phyloP scores from a whole-genome alignment of 2,888 invertebrate species.

The Drosophila demipolita region DNA sequence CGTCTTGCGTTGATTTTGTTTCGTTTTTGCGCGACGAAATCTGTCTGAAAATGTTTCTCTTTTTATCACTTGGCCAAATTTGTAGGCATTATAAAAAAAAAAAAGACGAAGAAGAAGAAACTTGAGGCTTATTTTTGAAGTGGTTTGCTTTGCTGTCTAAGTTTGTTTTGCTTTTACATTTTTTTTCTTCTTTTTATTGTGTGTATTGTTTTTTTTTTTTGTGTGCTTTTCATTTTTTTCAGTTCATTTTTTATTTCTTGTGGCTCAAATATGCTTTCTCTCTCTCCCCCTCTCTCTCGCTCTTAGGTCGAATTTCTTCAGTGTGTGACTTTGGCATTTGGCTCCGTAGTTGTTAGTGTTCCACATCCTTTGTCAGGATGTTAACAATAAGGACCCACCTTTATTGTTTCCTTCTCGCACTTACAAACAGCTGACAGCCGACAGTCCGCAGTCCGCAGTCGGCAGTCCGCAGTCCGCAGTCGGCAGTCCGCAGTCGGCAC shows the following conservation, averaged over 20 bases:
- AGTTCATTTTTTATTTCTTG: constrained; percentile 46
- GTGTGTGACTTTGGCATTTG: constrained; percentile 52
- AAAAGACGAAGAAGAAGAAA: not conserved
- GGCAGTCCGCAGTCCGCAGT: constrained; percentile 72
- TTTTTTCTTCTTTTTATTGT: not conserved
- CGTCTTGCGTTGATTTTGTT: constrained; percentile 58
- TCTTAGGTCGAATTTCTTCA: constrained; percentile 14
- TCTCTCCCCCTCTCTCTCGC: not conserved
- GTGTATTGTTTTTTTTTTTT: constrained; percentile 1
- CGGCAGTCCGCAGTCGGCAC: constrained; percentile 72
- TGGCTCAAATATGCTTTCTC: not conserved
- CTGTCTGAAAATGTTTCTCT: not conserved
- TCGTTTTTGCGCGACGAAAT: constrained; percentile 24
- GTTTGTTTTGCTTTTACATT: constrained; percentile 5
- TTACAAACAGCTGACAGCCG: constrained; percentile 75
- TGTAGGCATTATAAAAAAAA: constrained; percentile 17
- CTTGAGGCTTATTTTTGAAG: constrained; percentile 23
- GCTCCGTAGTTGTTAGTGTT: constrained; percentile 42
- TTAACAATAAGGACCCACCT: constrained; percentile 74
- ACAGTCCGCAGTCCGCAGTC: constrained; percentile 74
- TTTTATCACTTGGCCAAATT: constrained; percentile 3
- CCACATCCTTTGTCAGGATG: constrained; percentile 61
- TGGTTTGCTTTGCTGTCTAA: constrained; percentile 21
- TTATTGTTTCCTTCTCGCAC: constrained; percentile 77
- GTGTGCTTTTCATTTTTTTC: constrained; percentile 23